Percentiles rank a stretch among this genome's conserved stretches.
phyloP scores from a whole-genome alignment of 2,888 invertebrate species.

The Holacanthella duospinosa region DNA sequence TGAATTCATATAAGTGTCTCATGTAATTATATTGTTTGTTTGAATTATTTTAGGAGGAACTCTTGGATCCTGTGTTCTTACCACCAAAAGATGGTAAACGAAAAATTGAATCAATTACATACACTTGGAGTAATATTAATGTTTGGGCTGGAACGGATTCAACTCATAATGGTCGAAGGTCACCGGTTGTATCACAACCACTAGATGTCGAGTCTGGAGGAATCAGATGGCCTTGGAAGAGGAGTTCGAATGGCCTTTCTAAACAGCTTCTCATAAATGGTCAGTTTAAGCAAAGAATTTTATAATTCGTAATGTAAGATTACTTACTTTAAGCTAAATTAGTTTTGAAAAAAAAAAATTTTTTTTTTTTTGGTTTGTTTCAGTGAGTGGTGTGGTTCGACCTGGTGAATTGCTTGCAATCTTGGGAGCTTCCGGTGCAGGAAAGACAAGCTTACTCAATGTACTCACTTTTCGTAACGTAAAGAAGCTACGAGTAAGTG shows the following conservation, averaged over 20 bases:
- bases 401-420: slow-evolving; percentile 78
- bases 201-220: background rate
- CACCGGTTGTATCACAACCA: background rate
- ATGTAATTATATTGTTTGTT: background rate
- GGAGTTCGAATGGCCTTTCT: slow-evolving; percentile 17
- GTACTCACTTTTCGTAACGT: slow-evolving; percentile 69
- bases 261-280: slow-evolving; percentile 37
- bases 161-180: background rate
- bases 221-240: slow-evolving; percentile 10
- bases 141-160: slow-evolving; percentile 32
- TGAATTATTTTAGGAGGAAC: background rate
- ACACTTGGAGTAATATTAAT: slow-evolving; percentile 38
- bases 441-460: slow-evolving; percentile 88
- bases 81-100: background rate
- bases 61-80: background rate
- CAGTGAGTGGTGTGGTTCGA: slow-evolving; percentile 70
- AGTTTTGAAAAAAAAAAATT: background rate
- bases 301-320: slow-evolving; percentile 1
- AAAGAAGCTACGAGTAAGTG: slow-evolving; percentile 53
- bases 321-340: slow-evolving; percentile 4
- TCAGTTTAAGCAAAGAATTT: slow-evolving; percentile 11
- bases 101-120: slow-evolving; percentile 25
- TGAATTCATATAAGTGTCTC: background rate
- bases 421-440: slow-evolving; percentile 77
- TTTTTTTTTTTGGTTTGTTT: too few species aligned